Evolutionary conservation across 1,140 invertebrate species (phyloP).

Genomic region (Campodea augens): DNA sequence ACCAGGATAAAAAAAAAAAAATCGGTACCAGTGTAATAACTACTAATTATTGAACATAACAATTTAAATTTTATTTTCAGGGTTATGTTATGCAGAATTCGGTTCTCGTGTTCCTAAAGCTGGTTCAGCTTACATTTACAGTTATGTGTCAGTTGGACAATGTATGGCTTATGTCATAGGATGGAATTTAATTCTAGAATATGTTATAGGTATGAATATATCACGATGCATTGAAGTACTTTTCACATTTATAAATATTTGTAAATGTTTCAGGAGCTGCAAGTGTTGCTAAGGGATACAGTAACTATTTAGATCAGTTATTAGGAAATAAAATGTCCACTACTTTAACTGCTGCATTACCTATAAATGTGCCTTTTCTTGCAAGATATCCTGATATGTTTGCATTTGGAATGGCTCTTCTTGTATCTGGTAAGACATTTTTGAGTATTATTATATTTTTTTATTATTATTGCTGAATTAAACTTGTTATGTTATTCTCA

Average conservation of each 20-base stretch:
- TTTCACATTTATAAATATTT: not conserved
- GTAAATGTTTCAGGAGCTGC: conserved; percentile 23
- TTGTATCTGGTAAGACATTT: conserved; percentile 16
- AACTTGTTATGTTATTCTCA: not conserved
- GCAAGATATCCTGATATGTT: conserved; percentile 29
- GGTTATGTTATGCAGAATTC: conserved; percentile 70
- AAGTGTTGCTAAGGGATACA: conserved; percentile 35
- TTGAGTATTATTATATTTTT: not conserved
- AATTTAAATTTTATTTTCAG: too few relatives aligned
- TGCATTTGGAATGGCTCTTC: conserved; percentile 21
- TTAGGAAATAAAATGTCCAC: conserved; percentile 26
- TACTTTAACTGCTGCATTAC: conserved; percentile 23
- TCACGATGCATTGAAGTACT: not conserved
- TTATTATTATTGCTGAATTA: not conserved
- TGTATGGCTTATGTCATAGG: conserved; percentile 56
- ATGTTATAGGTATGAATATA: conserved; percentile 49
- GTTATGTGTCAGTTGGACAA: conserved; percentile 73
- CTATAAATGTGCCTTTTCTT: conserved; percentile 23
- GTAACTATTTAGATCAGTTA: conserved; percentile 32
- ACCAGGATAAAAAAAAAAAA: too few relatives aligned
- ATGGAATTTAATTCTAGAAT: conserved; percentile 80
- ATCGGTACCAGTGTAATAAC: too few relatives aligned
- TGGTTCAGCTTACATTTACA: conserved; percentile 73
- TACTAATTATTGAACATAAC: too few relatives aligned
- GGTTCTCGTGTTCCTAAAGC: conserved; percentile 66